phyloP scores from a whole-genome alignment of 2,113 vertebrate genomes.

The Prunella himalayana region DNA sequence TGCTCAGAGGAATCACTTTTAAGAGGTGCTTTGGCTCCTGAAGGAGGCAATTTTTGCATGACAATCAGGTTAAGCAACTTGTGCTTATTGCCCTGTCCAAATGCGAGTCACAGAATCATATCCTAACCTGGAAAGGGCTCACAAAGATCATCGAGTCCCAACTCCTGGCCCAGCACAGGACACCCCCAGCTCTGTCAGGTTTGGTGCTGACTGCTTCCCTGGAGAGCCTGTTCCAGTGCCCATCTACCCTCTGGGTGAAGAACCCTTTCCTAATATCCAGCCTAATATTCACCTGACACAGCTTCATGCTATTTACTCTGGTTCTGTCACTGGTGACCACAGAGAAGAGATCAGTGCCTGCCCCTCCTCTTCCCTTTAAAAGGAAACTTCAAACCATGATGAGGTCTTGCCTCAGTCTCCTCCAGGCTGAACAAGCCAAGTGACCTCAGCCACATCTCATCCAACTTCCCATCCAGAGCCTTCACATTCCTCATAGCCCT shows the following conservation, averaged over 20 bases:
- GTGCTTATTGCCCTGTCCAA: neutral
- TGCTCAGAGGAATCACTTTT: neutral
- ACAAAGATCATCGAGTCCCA: fast-evolving
- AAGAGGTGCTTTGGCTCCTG: neutral
- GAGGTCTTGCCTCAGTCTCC: neutral
- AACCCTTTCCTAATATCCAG: neutral
- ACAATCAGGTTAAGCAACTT: neutral
- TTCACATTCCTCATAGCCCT: neutral
- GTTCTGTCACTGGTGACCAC: neutral
- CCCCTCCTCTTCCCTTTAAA: neutral
- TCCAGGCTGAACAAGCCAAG: neutral
- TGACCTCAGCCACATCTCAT: neutral
- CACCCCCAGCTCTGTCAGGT: neutral
- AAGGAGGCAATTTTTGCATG: neutral
- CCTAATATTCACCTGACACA: neutral
- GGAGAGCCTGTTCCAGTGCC: neutral
- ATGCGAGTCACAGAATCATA: neutral
- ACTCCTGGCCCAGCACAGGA: neutral
- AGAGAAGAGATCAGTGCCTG: neutral
- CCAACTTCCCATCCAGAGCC: neutral
- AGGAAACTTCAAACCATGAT: neutral
- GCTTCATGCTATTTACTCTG: fast-evolving
- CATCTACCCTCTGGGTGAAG: neutral
- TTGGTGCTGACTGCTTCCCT: neutral
- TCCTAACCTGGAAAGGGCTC: neutral